Evolutionary conservation across 2,113 vertebrate species (phyloP).

Genomic region (Thomomys bottae): DNA sequence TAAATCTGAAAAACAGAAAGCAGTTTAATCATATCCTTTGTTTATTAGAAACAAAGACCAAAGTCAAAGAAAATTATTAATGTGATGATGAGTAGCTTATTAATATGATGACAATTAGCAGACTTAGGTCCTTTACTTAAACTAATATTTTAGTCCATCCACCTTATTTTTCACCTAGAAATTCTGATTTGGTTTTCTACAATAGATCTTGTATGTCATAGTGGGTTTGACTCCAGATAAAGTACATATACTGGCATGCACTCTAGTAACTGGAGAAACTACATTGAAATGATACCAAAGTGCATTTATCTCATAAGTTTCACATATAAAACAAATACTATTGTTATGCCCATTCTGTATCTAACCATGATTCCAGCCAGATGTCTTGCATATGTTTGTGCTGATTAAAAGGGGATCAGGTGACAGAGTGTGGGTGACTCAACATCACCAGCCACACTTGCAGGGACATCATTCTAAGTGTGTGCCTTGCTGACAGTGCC

Average conservation of each 20-base stretch:
- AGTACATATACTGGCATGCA: background rate
- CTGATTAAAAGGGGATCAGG: constrained; percentile 29
- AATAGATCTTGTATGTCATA: background rate
- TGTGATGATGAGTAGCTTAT: background rate
- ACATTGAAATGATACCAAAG: background rate
- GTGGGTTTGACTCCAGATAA: background rate
- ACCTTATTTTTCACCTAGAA: background rate
- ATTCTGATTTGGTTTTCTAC: background rate
- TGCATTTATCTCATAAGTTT: background rate
- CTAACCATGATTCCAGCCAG: background rate
- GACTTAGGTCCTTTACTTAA: background rate
- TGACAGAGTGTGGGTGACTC: constrained; percentile 1
- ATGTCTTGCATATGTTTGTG: constrained; percentile 31
- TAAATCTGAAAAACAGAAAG: background rate
- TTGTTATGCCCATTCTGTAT: background rate
- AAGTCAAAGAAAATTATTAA: background rate
- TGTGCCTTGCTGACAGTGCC: background rate
- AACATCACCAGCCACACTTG: background rate
- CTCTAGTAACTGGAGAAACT: background rate
- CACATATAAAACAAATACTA: background rate
- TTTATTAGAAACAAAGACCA: background rate
- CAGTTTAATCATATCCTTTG: background rate
- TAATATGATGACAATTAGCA: background rate
- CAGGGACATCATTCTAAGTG: background rate
- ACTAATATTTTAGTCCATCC: background rate